Percentiles rank a stretch among this genome's conserved stretches.
Conservation (phyloP, 1,140 invertebrate genomes). For the Hyles vespertilio region DNA sequence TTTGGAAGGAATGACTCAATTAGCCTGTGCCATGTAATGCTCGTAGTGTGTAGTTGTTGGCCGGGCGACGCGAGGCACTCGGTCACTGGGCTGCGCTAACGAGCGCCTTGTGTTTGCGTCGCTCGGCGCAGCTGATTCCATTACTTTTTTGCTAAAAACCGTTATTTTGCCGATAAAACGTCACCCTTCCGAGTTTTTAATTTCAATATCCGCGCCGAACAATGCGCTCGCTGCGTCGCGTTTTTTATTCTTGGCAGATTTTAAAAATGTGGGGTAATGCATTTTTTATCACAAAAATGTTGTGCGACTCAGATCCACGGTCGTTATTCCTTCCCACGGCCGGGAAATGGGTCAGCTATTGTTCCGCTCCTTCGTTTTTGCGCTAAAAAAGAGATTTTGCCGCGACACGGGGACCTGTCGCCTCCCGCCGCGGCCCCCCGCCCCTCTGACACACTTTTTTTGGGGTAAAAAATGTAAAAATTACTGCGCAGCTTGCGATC, state of each 20-base stretch:
- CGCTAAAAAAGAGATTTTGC: slow-evolving; percentile 68
- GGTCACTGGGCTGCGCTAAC: slow-evolving; percentile 14
- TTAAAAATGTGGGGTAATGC: slow-evolving; percentile 73
- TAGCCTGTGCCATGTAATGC: neutral
- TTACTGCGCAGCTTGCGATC: slow-evolving; percentile 58
- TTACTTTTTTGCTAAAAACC: slow-evolving; percentile 63
- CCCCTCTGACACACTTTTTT: slow-evolving; percentile 68
- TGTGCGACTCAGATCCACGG: slow-evolving; percentile 47
- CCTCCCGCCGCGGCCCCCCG: slow-evolving; percentile 33
- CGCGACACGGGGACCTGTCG: slow-evolving; percentile 47
- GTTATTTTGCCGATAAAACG: slow-evolving; percentile 71
- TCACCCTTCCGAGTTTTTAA: slow-evolving; percentile 70
- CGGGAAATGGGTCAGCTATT: slow-evolving; percentile 70
- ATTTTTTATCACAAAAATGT: slow-evolving; percentile 63
- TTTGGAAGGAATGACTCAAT: neutral
- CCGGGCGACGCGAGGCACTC: slow-evolving; percentile 6
- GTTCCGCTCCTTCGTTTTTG: slow-evolving; percentile 62
- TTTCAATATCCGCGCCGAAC: slow-evolving; percentile 68
- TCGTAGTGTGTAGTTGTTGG: neutral
- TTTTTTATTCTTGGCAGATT: slow-evolving; percentile 53
- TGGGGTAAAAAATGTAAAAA: slow-evolving; percentile 64
- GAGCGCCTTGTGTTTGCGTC: slow-evolving; percentile 14
- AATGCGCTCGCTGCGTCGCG: slow-evolving; percentile 48
- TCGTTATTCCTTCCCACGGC: slow-evolving; percentile 74
- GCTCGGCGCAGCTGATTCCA: slow-evolving; percentile 53